Base-by-base conservation (phyloP, 2,888 invertebrate genomes). In the Orthosia gothica region DNA sequence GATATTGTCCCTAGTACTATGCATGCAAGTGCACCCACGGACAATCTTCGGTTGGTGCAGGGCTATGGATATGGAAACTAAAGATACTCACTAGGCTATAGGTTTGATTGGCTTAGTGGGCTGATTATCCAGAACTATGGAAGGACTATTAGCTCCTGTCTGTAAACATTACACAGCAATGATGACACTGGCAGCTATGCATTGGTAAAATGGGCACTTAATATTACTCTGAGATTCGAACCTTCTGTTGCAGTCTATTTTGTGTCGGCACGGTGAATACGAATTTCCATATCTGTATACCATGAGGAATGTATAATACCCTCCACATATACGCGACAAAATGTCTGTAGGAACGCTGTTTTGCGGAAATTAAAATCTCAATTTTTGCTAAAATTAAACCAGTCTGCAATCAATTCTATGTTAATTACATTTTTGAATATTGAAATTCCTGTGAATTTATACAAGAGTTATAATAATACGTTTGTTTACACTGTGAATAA, bases 171-270 rank as follows among this genome's bases (percentile, higher is more conserved):
- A 40, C 40, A 40, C 40, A 40, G 40, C 40, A 40, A 9, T 40
- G 40, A 40, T 40, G 40, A 40, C 40, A 40, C 40, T 40, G 40
- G 40, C 40, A 40, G 9, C 40, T 40, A 9, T 40, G 40, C 40
- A 40, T 40, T 40, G 40, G 40, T 40, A 40, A 40, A 40, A 40
- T 40, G 9, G 40, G 40, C 1, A 7, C 40, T 9, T 40, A 40
- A 40, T 40, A 40, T 9, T 40, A 9, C 15, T 45, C 11, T 26
- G 32, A n/a, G 20, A 58, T 7, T 40, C 45, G 12, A 16, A 11
- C 50, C 69, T 81, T 81, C 68, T 79, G 62, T 55, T 13, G 9
- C 11, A 32, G 23, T 9, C 45, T 50, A 59, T 40, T 55, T 52
- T 65, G 49, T 62, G 64, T 32, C 50, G 13, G 18, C n/a, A 13